phyloP scores from a whole-genome alignment of 1,140 invertebrate species.

The Caerostris extrusa region DNA sequence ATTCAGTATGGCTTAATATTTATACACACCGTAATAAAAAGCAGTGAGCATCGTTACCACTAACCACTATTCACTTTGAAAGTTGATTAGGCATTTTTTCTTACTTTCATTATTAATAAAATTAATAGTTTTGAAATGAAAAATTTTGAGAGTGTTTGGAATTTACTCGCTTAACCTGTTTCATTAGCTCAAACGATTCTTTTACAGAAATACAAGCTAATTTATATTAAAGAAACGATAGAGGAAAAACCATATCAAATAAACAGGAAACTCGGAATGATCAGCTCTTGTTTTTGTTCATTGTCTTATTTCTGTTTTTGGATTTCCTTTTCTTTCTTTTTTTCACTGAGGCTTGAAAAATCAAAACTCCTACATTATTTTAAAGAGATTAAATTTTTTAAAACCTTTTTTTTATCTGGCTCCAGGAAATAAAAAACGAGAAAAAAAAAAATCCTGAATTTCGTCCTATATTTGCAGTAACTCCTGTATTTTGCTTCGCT shows the following conservation, averaged over 20 bases:
- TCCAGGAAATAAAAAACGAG: not conserved
- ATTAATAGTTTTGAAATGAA: too few relatives aligned
- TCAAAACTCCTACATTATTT: slow-evolving; percentile 65
- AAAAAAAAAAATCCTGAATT: not conserved
- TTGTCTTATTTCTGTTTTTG: not conserved
- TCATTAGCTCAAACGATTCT: slow-evolving; percentile 1
- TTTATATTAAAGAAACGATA: not conserved
- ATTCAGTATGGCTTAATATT: too few relatives aligned
- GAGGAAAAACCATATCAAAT: slow-evolving; percentile 12
- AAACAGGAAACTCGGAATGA: slow-evolving; percentile 47
- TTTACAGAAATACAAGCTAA: slow-evolving; percentile 1
- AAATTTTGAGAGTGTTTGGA: not conserved
- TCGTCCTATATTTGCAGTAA: not conserved
- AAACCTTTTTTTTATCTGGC: not conserved
- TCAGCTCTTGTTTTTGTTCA: slow-evolving; percentile 25
- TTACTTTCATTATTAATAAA: too few relatives aligned
- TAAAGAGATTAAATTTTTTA: slow-evolving; percentile 64
- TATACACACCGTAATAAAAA: too few relatives aligned
- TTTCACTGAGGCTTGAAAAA: slow-evolving; percentile 11
- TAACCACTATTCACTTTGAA: too few relatives aligned
- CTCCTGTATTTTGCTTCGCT: slow-evolving; percentile 30
- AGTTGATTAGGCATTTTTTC: too few relatives aligned
- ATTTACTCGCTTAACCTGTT: slow-evolving; percentile 3
- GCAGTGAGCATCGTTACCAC: too few relatives aligned
- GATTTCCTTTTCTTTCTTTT: slow-evolving; percentile 4